Evolutionary conservation across 2,888 invertebrate genomes (phyloP), one percentile per base, ranked within the genome.

Genomic region (Catocala sponsa): DNA sequence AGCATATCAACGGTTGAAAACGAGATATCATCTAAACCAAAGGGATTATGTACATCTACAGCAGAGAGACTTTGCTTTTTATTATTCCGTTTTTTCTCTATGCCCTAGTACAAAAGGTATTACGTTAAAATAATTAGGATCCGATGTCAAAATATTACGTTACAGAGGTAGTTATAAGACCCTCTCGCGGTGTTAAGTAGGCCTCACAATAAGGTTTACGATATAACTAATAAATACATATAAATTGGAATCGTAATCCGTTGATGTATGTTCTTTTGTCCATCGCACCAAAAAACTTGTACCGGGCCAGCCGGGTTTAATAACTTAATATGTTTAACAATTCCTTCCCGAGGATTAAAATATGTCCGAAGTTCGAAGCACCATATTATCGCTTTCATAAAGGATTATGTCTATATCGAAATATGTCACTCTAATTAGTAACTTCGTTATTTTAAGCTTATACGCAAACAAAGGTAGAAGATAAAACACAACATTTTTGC

Each of bases 221-320:
- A 81, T 83, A 81, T 84, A 86, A 89, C 85, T 84, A 86, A 88
- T 77, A 77, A 76, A 77, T 86, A 87, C 86, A 81, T 85, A 91
- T 91, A 91, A 90, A 91, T 91, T 90, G 86, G 86, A 87, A 84
- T 87, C 86, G 80, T 91, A 92, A 93, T 91, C 92, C 90, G 86
- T 84, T 91, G 92, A 92, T 89, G 84, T 87, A 91, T 89, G 82
- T 81, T 80, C 85, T 82, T 85, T 87, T 88, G 86, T 90, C 79
- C 83, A 71, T 74, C 72, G 72, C 47, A 62, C 66, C 70, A 71
- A 91, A 88, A 89, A 83, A 80, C 63, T 78, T 81, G 82, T 82
- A 81, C 81, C 79, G 79, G 80, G 81, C 81, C 79, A 76, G 79
- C 66, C 78, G 79, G 82, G 75, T 84, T 87, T 90, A 89, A 90